A percentile compares a stretch with the other conserved stretches of the same genome.
phyloP scores from a whole-genome alignment of 2,797 vertebrate genomes.

The Pelochelys cantorii region DNA sequence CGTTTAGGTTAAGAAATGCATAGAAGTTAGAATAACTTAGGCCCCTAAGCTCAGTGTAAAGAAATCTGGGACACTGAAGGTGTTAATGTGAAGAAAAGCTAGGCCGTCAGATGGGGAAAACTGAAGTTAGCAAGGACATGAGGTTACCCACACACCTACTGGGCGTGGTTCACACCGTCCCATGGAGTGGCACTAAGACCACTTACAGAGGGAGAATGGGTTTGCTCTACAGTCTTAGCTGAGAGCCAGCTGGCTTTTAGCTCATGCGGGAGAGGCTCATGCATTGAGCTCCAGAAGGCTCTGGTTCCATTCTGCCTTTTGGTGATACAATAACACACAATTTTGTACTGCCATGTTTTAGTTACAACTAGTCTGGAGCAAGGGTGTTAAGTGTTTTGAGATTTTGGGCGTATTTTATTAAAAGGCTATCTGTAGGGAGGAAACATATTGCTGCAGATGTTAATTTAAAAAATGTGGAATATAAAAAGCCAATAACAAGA shows the following conservation, averaged over 20 bases:
- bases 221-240: no score
- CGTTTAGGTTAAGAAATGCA: not conserved
- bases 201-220: no score
- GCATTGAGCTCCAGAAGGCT: no score
- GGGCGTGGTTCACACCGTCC: no score
- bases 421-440: not conserved
- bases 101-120: not conserved
- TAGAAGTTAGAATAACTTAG: not conserved
- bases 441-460: not conserved
- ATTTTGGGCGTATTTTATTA: not conserved
- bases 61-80: not conserved
- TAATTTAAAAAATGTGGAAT: not conserved
- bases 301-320: no score
- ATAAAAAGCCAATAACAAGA: not conserved
- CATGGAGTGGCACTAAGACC: no score
- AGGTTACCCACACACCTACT: not conserved
- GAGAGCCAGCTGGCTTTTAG: no score
- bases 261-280: no score
- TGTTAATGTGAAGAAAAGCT: not conserved
- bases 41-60: not conserved
- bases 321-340: no score
- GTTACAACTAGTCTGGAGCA: not conserved
- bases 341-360: not conserved
- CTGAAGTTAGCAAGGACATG: not conserved
- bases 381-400: not conserved